Evolutionary conservation across 2,113 vertebrate species (phyloP), one percentile per base, ranked within the genome.

Genomic region (Lynx canadensis): DNA sequence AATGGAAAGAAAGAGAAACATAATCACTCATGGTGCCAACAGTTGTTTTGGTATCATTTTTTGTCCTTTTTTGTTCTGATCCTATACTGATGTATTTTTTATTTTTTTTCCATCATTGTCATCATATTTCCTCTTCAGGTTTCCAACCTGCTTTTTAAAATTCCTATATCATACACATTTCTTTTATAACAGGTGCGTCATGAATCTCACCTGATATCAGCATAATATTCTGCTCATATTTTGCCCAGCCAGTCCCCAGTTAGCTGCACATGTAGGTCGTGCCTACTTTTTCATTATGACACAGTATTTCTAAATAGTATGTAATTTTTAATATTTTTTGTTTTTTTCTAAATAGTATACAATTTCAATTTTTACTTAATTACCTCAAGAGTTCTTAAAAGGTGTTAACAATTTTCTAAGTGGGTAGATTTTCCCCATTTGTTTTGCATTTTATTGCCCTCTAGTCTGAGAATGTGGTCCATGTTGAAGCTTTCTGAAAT

Each of bases 351-450:
- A 85, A 38, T 86, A 38, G 36, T 50, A 38, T 66, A 11, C n/a
- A 78, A 66, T 89, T 91, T 95, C 57, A 31, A 27, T 71, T 60
- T 93, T 97, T 79, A n/a, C 48, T 84, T 79, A 48, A 76, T 52
- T 52, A 90, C 27, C 21, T 8, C 36, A 27, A 91, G 48, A 45
- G 11, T 84, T 69, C 60, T 60, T 80, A 95, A 55, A 94, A 94
- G 29, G 10, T 68, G 25, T 78, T 57, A 36, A 78, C 31, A 50
- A 7, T 71, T 91, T 86, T 91, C 94, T 7, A 87, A 31, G 33
- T 84, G 41, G 63, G n/a, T 78, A 89, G 3, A 89, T 94, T 71
- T 15, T 33, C 7, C 21, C 71, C 7, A 16, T 80, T 92, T 55
- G 19, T 36, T 94, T 60, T 76, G 36, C 41, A 82, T 71, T 93